Conservation (phyloP, 2,888 invertebrate genomes). For the Gryllus longicercus region DNA sequence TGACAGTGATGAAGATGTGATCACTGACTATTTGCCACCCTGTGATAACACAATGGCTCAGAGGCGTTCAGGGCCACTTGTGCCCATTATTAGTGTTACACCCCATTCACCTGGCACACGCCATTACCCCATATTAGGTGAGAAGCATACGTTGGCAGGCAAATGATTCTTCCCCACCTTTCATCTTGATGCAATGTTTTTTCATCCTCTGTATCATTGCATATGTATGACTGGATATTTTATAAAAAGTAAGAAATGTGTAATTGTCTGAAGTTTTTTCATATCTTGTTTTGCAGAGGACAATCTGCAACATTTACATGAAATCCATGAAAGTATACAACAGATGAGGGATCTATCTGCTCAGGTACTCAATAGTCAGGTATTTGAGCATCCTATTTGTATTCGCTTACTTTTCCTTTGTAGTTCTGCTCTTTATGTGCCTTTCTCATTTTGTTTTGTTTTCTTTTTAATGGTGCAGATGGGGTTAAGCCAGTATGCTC, state of each 20-base stretch:
- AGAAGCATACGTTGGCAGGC: background rate
- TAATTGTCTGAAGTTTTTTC: background rate
- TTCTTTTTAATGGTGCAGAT: slow-evolving; percentile 34
- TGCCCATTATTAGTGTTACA: slow-evolving; percentile 83
- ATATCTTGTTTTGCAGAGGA: slow-evolving; percentile 56
- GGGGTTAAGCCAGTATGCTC: slow-evolving; percentile 34
- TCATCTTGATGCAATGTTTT: background rate
- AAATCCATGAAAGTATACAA: slow-evolving; percentile 72
- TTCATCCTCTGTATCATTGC: background rate
- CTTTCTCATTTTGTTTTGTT: background rate
- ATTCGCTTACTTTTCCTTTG: background rate
- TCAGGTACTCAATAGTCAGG: slow-evolving; percentile 44
- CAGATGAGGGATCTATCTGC: slow-evolving; percentile 63
- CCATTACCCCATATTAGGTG: slow-evolving; percentile 61
- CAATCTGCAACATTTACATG: slow-evolving; percentile 69
- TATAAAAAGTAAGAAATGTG: no score
- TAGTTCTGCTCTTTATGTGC: slow-evolving; percentile 18
- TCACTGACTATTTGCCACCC: slow-evolving; percentile 63
- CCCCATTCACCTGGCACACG: slow-evolving; percentile 80
- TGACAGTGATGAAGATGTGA: slow-evolving; percentile 76
- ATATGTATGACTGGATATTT: no score
- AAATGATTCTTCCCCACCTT: background rate
- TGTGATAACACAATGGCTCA: slow-evolving; percentile 37
- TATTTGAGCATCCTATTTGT: slow-evolving; percentile 32
- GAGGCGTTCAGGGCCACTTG: slow-evolving; percentile 50